These are phyloP conservation scores for Caerostris extrusa DNA, from an alignment of 1,140 invertebrate species.

Conservation along the genomic window DNA sequence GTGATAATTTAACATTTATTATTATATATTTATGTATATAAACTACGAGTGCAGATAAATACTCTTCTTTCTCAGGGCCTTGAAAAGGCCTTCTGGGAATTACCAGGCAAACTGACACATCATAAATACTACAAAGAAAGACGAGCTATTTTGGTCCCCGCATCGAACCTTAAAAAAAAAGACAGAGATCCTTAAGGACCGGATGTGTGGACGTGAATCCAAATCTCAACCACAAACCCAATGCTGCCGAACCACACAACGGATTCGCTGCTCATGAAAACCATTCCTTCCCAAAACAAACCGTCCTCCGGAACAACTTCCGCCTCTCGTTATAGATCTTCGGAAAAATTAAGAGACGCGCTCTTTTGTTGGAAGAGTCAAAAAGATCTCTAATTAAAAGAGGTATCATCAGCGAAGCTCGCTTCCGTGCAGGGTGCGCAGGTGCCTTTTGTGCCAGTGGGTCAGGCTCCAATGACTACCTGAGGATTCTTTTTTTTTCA, in stretches of 20 bases:
- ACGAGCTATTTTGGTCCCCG: neutral
- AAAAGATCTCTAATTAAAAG: neutral
- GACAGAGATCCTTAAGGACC: neutral
- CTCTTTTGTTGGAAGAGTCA: neutral
- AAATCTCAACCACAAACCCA: neutral
- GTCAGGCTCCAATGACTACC: neutral
- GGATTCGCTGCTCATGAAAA: neutral
- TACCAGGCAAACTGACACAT: neutral
- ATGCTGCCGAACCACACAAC: neutral
- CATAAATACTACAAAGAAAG: neutral
- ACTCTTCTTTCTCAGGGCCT: neutral
- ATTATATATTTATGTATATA: no score
- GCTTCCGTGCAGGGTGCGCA: neutral
- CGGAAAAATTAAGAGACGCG: neutral
- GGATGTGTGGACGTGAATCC: slow-evolving; percentile 11
- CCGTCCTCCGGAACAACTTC: neutral
- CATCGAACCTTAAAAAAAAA: neutral
- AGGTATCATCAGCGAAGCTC: neutral
- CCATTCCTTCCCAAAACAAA: neutral
- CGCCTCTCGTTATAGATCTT: neutral
- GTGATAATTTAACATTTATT: no score
- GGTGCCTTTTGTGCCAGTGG: neutral
- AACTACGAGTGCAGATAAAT: no score
- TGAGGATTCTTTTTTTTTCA: neutral
- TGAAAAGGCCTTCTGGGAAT: neutral